Conservation (phyloP, 2,113 vertebrate species). For the Oplegnathus fasciatus region DNA sequence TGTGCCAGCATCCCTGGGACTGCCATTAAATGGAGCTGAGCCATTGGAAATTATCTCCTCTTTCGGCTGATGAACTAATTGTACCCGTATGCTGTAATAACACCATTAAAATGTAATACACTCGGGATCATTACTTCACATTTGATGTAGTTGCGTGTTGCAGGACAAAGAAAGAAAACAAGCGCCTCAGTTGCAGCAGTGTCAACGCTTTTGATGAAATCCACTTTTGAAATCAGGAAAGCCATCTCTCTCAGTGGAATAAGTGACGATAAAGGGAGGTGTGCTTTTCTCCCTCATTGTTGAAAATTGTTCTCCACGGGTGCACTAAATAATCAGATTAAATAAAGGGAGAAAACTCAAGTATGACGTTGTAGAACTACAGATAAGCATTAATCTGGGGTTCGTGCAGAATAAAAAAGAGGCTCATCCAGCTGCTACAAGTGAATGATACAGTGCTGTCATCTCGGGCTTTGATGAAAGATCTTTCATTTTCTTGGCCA, state of each 20-base stretch:
- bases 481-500: conserved; percentile 70
- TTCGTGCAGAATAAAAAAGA: conserved; percentile 18
- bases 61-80: conserved; percentile 80
- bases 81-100: conserved; percentile 75
- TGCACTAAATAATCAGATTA: conserved; percentile 52
- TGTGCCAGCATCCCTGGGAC: conserved; percentile 70
- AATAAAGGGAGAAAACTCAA: conserved; percentile 38
- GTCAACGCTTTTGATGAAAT: conserved; percentile 43
- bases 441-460: conserved; percentile 64
- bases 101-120: conserved; percentile 78
- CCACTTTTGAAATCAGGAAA: conserved; percentile 42
- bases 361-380: conserved; percentile 29
- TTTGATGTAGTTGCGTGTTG: conserved; percentile 64
- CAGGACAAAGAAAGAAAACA: conserved; percentile 54
- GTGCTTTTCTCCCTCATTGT: conserved; percentile 26
- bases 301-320: conserved; percentile 36
- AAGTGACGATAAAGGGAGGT: conserved; percentile 15
- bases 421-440: conserved; percentile 38
- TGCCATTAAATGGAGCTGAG: conserved; percentile 72
- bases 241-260: conserved; percentile 17
- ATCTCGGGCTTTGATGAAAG: conserved; percentile 69
- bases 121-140: conserved; percentile 73
- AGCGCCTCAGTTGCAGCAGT: conserved; percentile 29
- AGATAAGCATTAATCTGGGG: conserved; percentile 53
- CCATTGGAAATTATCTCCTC: conserved; percentile 74